These are phyloP conservation scores for Lates japonicus DNA, from an alignment of 2,797 vertebrate species.

Conservation along the genomic window DNA sequence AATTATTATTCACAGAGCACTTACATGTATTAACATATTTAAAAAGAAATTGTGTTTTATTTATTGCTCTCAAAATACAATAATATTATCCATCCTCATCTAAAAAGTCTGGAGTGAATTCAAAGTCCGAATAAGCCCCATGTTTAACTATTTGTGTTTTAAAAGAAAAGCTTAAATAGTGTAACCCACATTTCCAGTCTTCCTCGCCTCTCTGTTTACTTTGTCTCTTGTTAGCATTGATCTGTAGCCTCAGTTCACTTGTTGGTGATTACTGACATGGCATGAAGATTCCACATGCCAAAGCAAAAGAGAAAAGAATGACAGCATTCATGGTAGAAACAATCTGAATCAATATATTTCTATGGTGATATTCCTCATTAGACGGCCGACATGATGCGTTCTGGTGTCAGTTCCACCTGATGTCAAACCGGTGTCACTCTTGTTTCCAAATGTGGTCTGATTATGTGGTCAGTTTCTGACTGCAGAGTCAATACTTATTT, in stretches of 20 bases:
- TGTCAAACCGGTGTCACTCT: neutral
- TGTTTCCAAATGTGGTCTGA: neutral
- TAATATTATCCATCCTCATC: neutral
- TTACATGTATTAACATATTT: neutral
- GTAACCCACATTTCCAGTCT: neutral
- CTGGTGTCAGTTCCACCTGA: neutral
- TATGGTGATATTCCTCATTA: conserved; percentile 26
- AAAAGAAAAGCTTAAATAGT: neutral
- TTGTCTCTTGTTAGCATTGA: conserved; percentile 46
- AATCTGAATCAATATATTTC: conserved; percentile 31
- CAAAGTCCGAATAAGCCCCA: neutral
- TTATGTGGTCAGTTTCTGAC: neutral
- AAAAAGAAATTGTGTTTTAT: neutral
- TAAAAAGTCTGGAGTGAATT: neutral
- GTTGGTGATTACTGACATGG: conserved; percentile 43
- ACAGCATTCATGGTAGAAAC: conserved; percentile 28
- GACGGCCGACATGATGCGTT: neutral
- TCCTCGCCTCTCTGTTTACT: conserved; percentile 1
- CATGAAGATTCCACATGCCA: conserved; percentile 65
- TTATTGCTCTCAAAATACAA: conserved; percentile 13
- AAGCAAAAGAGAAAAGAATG: conserved; percentile 11
- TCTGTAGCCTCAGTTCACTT: conserved; percentile 26
- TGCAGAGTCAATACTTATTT: neutral
- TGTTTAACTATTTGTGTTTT: neutral
- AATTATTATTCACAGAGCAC: neutral